Conservation (phyloP, 2,113 vertebrate genomes). For the Riparia riparia region DNA sequence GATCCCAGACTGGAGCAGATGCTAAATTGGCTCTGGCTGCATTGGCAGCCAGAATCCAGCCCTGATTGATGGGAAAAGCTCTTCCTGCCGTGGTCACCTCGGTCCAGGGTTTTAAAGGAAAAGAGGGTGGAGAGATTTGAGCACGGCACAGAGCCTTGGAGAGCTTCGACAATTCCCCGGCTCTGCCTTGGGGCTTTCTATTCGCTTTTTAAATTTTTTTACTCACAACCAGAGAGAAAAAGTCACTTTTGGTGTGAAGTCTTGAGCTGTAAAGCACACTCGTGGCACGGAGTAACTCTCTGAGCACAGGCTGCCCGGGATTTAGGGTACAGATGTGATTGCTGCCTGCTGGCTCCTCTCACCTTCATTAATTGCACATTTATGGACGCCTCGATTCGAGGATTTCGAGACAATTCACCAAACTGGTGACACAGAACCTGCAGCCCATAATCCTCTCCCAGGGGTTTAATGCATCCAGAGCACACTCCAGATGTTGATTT, state of each 20-base stretch:
- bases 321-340: not conserved
- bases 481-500: not conserved
- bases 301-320: not conserved
- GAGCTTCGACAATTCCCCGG: not conserved
- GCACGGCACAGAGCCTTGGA: not conserved
- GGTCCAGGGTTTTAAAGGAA: not conserved
- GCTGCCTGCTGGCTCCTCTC: not conserved
- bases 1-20: not conserved
- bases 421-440: too few species aligned
- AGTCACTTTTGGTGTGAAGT: not conserved
- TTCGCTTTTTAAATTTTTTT: not conserved
- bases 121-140: not conserved
- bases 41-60: not conserved
- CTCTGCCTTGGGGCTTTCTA: not conserved
- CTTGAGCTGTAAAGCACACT: not conserved
- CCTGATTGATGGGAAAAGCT: not conserved
- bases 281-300: not conserved
- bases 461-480: not conserved
- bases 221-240: not conserved
- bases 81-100: not conserved
- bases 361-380: not conserved
- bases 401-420: not conserved
- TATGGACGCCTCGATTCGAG: not conserved
- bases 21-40: not conserved
- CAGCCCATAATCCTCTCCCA: fast-evolving